Evolutionary conservation across 2,888 invertebrate genomes (phyloP), one percentile per base, ranked within the genome.

Genomic region (Cetonia aurata): DNA sequence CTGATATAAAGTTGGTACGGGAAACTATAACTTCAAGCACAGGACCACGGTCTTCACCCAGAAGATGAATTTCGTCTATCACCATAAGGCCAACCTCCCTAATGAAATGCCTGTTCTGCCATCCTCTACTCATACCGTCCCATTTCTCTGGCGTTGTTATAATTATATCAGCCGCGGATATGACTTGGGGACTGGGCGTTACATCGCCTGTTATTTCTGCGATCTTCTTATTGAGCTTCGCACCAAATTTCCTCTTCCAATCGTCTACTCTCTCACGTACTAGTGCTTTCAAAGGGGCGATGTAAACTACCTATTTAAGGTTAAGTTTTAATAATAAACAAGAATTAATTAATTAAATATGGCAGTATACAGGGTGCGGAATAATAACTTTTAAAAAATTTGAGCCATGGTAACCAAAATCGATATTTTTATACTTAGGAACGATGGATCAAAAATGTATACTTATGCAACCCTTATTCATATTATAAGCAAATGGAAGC

Each of bases 61-160:
- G 86, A 70, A 99, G 86, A 86, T 99, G 99, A 78, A 99, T 99
- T 86, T 99, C 99, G 83, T 99, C 99, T 75, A 99, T 98, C 37
- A 99, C 92, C 74, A 99, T 94, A 6, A 99, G 86, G 0, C 94
- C 92, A 0, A 99, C 97, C 79, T 95, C 90, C 69, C 91, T 90
- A 0, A 99, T 99, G 80, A 99, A 99, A 83, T 92, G 93, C 77
- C 99, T 89, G 0, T 96, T 98, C 82, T 98, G 97, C 99, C 99
- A 99, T 73, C 96, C 96, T 71, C 99, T 90, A 85, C 97, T 98
- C 80, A 99, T 96, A 67, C 99, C 99, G 85, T 99, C 99, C 99
- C 99, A 99, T 84, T 99, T 99, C 85, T 99, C 99, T 0, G 99
- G 99, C 0, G 99, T 99, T 0, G 99, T 99, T 0, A 99, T 96